Evolutionary conservation across 2,888 invertebrate genomes (phyloP).

Genomic region (Branchinecta sandiegonensis): DNA sequence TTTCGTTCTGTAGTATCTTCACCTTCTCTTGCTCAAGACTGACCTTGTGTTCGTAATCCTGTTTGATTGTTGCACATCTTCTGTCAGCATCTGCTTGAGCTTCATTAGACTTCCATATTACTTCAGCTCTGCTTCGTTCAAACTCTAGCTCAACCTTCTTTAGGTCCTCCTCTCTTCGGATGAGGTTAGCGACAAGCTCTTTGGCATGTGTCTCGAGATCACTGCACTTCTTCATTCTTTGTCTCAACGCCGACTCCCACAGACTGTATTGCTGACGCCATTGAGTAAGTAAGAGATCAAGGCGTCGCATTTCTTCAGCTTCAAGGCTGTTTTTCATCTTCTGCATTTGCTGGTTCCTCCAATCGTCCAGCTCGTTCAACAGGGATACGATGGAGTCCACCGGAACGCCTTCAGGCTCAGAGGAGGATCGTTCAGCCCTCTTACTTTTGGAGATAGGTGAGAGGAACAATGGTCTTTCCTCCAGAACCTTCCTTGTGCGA

Average conservation of each 20-base stretch:
- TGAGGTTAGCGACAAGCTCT: not conserved
- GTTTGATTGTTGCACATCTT: not conserved
- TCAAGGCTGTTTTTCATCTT: not conserved
- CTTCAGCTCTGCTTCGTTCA: not conserved
- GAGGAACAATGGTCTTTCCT: not conserved
- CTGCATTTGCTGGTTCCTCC: conserved; percentile 3
- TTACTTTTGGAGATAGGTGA: not conserved
- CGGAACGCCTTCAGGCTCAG: not conserved
- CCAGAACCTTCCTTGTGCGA: not conserved
- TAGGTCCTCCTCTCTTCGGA: not conserved
- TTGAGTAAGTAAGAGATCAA: conserved; percentile 5
- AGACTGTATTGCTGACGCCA: not conserved
- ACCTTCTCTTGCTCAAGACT: not conserved
- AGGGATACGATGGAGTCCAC: not conserved
- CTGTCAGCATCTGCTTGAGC: not conserved
- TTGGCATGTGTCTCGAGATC: conserved; percentile 7
- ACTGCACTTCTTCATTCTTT: not conserved
- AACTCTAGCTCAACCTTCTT: not conserved
- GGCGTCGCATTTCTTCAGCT: not conserved
- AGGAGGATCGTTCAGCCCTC: not conserved
- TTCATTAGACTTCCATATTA: not conserved
- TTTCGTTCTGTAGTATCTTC: conserved; percentile 5
- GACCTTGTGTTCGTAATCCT: not conserved
- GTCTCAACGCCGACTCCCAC: not conserved
- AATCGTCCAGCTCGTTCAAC: conserved; percentile 1